phyloP scores from a whole-genome alignment of 2,113 vertebrate genomes.

The Isichthys henryi region DNA sequence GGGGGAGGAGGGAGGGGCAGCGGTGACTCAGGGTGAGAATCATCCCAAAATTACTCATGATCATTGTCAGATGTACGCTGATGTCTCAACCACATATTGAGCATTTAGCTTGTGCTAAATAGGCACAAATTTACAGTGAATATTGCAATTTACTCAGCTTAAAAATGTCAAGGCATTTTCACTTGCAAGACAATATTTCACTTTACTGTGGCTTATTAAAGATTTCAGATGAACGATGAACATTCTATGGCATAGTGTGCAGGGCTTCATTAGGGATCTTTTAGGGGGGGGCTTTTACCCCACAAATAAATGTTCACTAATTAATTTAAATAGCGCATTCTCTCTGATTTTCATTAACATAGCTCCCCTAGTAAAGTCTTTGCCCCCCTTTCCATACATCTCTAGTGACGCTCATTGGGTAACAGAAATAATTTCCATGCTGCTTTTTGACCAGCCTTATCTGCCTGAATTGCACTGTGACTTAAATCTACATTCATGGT shows the following conservation, averaged over 20 bases:
- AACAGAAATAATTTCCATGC: not conserved
- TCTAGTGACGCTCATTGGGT: not conserved
- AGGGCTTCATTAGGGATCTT: not conserved
- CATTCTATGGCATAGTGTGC: not conserved
- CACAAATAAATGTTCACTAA: not conserved
- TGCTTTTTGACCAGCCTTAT: not conserved
- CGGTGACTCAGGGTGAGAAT: conserved; percentile 47
- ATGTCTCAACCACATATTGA: not conserved
- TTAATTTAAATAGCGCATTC: not conserved
- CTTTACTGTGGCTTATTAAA: not conserved
- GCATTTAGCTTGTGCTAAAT: not conserved
- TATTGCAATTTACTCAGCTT: not conserved
- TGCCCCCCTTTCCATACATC: not conserved
- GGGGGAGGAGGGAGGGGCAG: conserved; percentile 16
- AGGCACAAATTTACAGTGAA: not conserved
- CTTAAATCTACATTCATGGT: not conserved
- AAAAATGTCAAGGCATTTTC: not conserved
- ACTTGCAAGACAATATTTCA: not conserved
- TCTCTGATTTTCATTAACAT: not conserved
- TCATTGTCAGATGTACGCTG: conserved; percentile 57
- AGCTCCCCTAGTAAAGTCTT: not conserved
- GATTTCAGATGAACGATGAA: not conserved
- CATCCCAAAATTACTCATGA: conserved; percentile 52
- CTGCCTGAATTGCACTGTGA: not conserved
- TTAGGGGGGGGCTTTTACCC: not conserved